Evolutionary conservation across 2,888 invertebrate genomes (phyloP), one percentile per base, ranked within the genome.

Genomic region (Heteropelma amictum): DNA sequence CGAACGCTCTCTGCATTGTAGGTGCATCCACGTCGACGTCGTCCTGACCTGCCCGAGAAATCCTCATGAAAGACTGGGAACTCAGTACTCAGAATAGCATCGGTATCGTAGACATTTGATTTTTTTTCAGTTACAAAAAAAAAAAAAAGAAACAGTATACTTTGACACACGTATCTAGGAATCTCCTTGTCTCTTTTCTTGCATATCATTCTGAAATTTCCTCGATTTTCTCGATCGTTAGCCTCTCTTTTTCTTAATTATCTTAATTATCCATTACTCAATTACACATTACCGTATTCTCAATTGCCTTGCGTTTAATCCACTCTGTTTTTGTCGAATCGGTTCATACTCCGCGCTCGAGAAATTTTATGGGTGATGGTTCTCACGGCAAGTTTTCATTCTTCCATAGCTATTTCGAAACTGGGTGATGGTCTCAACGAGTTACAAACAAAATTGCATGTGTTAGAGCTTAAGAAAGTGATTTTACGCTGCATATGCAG

Each of bases 31-130:
- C 89, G 85, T 89, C 85, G 88, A 85, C 84, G 88, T 89, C 89
- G 87, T 88, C 89, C 88, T 88, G 89, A 89, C 87, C 89, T 88
- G 89, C 88, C 87, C 87, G 89, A 86, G 87, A 88, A 88, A 88
- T 89, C 89, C 89, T 89, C 88, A 89, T 89, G 89, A 89, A 89
- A 89, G 89, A 89, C 89, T 89, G 89, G 89, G 89, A 89, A 88
- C 89, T 89, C 88, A 89, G 88, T 89, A 89, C 89, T 88, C 89
- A 88, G 82, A 89, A 89, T 89, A 89, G 88, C 88, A 88, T 89
- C 88, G 89, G 89, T 89, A 89, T 89, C 84, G 89, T 89, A 86
- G 85, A 85, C 84, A 84, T 86, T 87, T 82, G 70, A 53, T 69
- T 69, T 77, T 82, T 84, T 86, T 86, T 81, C 79, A 67, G 81